phyloP scores from a whole-genome alignment of 2,888 invertebrate genomes.

The Nebria salina region DNA sequence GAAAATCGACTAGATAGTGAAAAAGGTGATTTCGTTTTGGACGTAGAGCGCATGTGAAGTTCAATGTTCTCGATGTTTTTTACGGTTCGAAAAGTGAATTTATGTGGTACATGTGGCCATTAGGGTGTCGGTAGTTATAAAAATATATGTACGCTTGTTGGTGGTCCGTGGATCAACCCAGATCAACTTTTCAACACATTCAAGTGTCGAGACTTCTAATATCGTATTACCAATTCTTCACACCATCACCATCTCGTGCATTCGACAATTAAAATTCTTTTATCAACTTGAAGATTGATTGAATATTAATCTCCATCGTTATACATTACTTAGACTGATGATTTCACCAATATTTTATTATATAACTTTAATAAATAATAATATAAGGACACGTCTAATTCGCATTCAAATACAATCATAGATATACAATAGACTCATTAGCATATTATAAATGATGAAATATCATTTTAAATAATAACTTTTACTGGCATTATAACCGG shows the following conservation, averaged over 20 bases:
- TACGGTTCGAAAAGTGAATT: neutral
- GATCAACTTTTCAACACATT: conserved; percentile 30
- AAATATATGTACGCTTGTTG: conserved; percentile 9
- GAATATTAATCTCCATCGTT: neutral
- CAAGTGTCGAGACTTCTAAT: conserved; percentile 27
- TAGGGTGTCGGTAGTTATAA: neutral
- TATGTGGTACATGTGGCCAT: neutral
- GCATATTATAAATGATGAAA: neutral
- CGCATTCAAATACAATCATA: neutral
- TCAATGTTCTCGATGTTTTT: neutral
- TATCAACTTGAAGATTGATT: neutral
- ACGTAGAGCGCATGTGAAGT: neutral
- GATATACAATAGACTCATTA: neutral
- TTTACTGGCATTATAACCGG: neutral
- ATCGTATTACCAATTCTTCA: conserved; percentile 23
- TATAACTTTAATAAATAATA: neutral
- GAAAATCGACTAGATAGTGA: no score
- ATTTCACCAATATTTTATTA: neutral
- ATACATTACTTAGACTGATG: neutral
- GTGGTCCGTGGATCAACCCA: conserved; percentile 29
- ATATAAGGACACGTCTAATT: neutral
- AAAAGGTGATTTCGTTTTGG: no score
- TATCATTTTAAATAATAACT: neutral
- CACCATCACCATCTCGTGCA: conserved; percentile 14
- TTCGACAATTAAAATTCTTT: neutral